These are phyloP conservation scores for Propithecus coquereli DNA, from an alignment of 2,113 vertebrate species.

Conservation along the genomic window DNA sequence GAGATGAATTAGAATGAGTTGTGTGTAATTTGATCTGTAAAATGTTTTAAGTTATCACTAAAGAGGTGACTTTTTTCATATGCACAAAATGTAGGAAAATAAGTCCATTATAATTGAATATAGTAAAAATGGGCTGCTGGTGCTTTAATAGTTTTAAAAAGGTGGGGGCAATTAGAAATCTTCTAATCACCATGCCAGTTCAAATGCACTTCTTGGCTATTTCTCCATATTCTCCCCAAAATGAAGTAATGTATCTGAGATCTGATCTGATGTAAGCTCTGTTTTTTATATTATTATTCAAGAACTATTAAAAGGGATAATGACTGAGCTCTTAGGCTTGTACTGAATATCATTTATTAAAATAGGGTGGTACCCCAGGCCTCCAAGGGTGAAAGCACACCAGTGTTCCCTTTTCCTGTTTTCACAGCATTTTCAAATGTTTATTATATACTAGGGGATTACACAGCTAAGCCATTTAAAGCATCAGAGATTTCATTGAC, in stretches of 20 bases:
- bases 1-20: not conserved
- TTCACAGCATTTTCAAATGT: not conserved
- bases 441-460: not conserved
- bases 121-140: not conserved
- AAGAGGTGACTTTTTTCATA: not conserved
- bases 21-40: not conserved
- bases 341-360: conserved; percentile 30
- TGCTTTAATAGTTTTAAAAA: not conserved
- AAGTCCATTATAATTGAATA: not conserved
- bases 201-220: not conserved
- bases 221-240: not conserved
- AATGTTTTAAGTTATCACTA: not conserved
- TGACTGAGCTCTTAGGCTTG: not conserved
- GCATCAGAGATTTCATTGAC: not conserved
- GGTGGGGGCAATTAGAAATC: not conserved
- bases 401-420: not conserved
- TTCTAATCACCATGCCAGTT: not conserved
- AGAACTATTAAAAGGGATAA: not conserved
- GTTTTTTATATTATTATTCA: conserved; percentile 8
- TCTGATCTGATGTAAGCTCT: not conserved
- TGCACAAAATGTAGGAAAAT: not conserved
- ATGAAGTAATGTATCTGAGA: not conserved
- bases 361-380: not conserved
- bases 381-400: not conserved
- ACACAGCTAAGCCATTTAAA: not conserved